Conservation (phyloP, 1,140 invertebrate genomes). For the Ooceraea biroi region DNA sequence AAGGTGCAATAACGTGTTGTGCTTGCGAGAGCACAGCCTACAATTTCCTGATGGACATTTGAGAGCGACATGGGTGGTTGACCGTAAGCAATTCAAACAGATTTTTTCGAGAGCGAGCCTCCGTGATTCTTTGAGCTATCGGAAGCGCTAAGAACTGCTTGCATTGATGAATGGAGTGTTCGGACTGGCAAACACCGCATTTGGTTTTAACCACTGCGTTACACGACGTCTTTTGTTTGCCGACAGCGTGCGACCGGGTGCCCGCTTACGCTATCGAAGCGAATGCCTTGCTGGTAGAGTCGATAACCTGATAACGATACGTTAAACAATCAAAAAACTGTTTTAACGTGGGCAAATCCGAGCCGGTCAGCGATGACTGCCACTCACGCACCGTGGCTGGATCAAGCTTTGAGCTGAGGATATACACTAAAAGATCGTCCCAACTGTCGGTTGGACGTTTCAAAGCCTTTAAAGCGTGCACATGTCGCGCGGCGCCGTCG, state of each 20-base stretch:
- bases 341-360: slow-evolving; percentile 12
- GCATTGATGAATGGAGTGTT: slow-evolving; percentile 49
- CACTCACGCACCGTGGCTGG: background rate
- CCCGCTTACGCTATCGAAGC: no score
- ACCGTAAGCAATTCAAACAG: slow-evolving; percentile 61
- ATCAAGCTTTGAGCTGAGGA: slow-evolving; percentile 32
- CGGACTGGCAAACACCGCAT: slow-evolving; percentile 42
- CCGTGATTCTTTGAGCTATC: background rate
- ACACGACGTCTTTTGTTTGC: background rate
- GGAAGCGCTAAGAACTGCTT: slow-evolving; percentile 5
- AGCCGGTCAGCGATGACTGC: background rate
- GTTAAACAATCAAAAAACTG: slow-evolving; percentile 46
- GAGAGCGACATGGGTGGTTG: background rate
- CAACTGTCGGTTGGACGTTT: background rate
- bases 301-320: slow-evolving; percentile 36
- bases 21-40: slow-evolving; percentile 36
- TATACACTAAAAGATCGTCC: slow-evolving; percentile 51
- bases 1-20: slow-evolving; percentile 58
- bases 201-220: background rate
- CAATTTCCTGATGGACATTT: slow-evolving; percentile 43
- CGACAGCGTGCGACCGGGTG: background rate
- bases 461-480: slow-evolving; percentile 63
- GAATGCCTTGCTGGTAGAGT: background rate
- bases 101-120: background rate
- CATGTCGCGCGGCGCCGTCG: slow-evolving; percentile 64